A percentile compares a stretch with the other conserved stretches of the same genome.
These are phyloP conservation scores for Clarias macrocephalus DNA, from an alignment of 2,113 vertebrate species.

Conservation along the genomic window DNA sequence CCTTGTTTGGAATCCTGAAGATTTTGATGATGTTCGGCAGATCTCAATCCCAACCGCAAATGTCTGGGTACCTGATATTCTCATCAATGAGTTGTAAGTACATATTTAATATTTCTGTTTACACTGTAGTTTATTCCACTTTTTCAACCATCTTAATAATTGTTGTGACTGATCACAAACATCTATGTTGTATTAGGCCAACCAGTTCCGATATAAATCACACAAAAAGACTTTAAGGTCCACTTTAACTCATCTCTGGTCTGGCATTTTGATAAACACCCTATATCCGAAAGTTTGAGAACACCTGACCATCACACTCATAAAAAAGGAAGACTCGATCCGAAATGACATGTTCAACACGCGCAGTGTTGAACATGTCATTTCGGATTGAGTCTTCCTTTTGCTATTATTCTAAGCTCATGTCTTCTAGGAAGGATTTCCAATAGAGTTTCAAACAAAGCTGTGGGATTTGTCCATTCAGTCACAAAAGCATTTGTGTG, in stretches of 20 bases:
- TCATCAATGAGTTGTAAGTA: slow-evolving; percentile 98
- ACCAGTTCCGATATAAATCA: not conserved
- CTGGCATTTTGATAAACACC: not conserved
- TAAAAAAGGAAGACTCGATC: too few species aligned
- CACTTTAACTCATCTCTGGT: not conserved
- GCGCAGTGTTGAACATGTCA: not conserved
- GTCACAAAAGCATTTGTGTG: not conserved
- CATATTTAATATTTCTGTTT: not conserved
- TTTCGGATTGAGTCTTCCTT: not conserved
- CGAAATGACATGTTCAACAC: too few species aligned
- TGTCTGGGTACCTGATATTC: slow-evolving; percentile 95
- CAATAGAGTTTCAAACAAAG: not conserved
- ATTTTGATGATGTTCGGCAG: slow-evolving; percentile 87
- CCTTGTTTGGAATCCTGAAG: slow-evolving; percentile 86
- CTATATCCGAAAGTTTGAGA: not conserved
- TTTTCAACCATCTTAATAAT: not conserved
- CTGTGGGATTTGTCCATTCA: not conserved
- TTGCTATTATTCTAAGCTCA: not conserved
- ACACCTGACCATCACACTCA: not conserved
- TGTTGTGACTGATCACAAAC: not conserved
- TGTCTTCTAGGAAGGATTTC: not conserved
- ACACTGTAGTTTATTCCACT: not conserved
- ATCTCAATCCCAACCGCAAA: slow-evolving; percentile 85
- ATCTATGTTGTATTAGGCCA: not conserved
- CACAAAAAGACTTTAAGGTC: not conserved